A percentile compares a stretch with the other conserved stretches of the same genome.
phyloP scores from a whole-genome alignment of 2,888 invertebrate species.

The Cheilosia variabilis region DNA sequence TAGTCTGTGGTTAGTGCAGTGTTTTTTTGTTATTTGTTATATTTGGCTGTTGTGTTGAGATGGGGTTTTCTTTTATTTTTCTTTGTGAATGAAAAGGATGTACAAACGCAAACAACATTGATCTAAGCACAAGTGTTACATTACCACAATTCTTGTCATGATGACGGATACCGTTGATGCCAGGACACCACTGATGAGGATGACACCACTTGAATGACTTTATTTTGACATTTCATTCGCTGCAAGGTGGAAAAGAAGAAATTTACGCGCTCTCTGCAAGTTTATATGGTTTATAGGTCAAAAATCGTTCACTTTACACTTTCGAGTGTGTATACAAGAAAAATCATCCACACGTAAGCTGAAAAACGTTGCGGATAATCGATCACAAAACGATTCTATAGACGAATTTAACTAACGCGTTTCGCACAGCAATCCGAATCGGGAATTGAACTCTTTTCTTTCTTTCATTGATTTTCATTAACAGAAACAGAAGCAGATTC shows the following conservation, averaged over 20 bases:
- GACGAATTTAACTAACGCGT: neutral
- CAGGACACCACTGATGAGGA: slow-evolving; percentile 22
- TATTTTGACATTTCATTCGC: slow-evolving; percentile 61
- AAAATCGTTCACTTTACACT: slow-evolving; percentile 56
- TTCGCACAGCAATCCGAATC: neutral
- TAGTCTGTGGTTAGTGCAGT: slow-evolving; percentile 18
- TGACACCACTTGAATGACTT: slow-evolving; percentile 1
- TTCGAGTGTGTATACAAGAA: slow-evolving; percentile 59
- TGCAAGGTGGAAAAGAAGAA: slow-evolving; percentile 33
- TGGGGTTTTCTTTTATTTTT: neutral
- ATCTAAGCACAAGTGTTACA: slow-evolving; percentile 5
- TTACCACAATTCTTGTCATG: slow-evolving; percentile 72
- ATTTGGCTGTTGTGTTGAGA: too few species aligned
- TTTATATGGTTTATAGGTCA: slow-evolving; percentile 69
- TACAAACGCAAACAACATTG: slow-evolving; percentile 43
- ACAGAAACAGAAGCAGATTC: neutral
- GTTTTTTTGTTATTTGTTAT: slow-evolving; percentile 13
- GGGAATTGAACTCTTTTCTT: slow-evolving; percentile 5
- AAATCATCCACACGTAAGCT: slow-evolving; percentile 15
- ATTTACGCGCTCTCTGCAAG: slow-evolving; percentile 64
- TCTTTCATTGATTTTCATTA: slow-evolving; percentile 4
- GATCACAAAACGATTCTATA: neutral
- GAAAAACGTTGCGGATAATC: slow-evolving; percentile 15
- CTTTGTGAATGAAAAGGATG: slow-evolving; percentile 26
- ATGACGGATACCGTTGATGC: slow-evolving; percentile 16